Evolutionary conservation across 2,797 vertebrate genomes (phyloP).

Genomic region (Otus scops): DNA sequence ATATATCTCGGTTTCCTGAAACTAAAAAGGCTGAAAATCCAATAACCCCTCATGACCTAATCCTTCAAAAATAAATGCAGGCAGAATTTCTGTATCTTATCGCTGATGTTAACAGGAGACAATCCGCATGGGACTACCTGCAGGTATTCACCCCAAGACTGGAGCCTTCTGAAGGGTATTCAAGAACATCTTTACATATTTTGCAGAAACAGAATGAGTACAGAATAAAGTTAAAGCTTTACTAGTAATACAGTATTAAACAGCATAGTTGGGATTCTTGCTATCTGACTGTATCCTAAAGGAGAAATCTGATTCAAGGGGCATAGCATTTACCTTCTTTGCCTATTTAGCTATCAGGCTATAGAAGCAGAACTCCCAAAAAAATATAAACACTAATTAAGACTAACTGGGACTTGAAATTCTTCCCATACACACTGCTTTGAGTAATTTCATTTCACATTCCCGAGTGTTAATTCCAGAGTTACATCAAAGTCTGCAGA

Average conservation of each 20-base stretch:
- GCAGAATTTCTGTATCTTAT: not conserved
- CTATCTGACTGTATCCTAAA: not conserved
- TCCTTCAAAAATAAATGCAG: not conserved
- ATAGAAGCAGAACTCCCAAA: not conserved
- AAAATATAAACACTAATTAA: constrained; percentile 23
- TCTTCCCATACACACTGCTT: not conserved
- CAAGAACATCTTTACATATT: not conserved
- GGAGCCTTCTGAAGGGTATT: not conserved
- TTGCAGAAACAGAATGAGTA: not conserved
- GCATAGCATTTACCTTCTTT: not conserved
- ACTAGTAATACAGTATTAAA: not conserved
- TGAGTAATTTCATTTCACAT: not conserved
- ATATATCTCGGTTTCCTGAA: not conserved
- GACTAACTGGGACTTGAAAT: not conserved
- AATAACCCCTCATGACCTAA: not conserved
- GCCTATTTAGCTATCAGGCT: not conserved
- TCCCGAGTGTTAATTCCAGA: not conserved
- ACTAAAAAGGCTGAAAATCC: not conserved
- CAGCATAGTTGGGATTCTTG: not conserved
- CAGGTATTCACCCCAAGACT: not conserved
- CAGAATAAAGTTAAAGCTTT: constrained; percentile 11
- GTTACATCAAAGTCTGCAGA: not conserved
- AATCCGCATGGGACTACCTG: not conserved
- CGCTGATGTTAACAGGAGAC: not conserved
- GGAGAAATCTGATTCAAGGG: not conserved